Evolutionary conservation across 1,140 invertebrate genomes (phyloP).

Genomic region (Manduca sexta): DNA sequence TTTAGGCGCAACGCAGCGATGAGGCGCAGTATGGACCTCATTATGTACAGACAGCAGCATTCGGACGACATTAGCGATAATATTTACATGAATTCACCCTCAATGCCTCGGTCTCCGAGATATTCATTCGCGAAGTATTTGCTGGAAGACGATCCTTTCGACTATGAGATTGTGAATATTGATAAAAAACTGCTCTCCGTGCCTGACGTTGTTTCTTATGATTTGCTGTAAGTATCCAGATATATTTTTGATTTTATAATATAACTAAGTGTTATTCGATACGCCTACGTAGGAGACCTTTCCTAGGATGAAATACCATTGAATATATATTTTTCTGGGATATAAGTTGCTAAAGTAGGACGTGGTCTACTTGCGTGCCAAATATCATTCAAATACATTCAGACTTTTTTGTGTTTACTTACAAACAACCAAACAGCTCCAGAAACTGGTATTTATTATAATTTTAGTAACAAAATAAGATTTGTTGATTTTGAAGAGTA

Average conservation of each 20-base stretch:
- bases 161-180: slow-evolving; percentile 62
- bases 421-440: too few species aligned
- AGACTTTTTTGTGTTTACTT: too few species aligned
- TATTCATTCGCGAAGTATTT: slow-evolving; percentile 20
- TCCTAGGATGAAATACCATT: neutral
- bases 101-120: slow-evolving; percentile 10
- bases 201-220: slow-evolving; percentile 26
- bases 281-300: neutral
- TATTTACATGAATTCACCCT: slow-evolving; percentile 10
- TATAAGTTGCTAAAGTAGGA: too few species aligned
- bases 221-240: slow-evolving; percentile 26
- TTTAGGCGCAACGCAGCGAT: slow-evolving; percentile 24
- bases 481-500: too few species aligned
- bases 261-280: neutral
- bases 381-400: too few species aligned
- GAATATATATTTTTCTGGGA: neutral
- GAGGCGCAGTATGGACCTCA: slow-evolving; percentile 18
- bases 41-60: slow-evolving; percentile 19
- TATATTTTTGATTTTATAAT: neutral
- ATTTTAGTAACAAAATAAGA: too few species aligned
- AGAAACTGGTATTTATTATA: too few species aligned
- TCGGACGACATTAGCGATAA: slow-evolving; percentile 44
- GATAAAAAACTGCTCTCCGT: slow-evolving; percentile 35
- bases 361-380: too few species aligned
- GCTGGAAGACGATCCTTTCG: slow-evolving; percentile 51